phyloP scores from a whole-genome alignment of 2,113 vertebrate genomes.

The Pyxicephalus adspersus region DNA sequence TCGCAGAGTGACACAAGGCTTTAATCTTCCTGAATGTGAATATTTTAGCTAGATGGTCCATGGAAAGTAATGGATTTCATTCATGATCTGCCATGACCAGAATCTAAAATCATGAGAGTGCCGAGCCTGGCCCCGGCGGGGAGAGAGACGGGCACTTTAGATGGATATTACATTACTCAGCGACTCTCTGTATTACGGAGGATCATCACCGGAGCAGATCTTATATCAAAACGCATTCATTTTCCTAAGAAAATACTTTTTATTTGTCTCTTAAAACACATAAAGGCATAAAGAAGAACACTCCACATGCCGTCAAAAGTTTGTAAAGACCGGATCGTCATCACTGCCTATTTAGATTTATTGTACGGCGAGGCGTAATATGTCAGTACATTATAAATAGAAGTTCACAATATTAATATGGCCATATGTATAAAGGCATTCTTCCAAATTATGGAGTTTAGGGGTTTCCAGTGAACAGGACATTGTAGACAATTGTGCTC shows the following conservation, averaged over 20 bases:
- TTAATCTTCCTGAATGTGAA: constrained; percentile 41
- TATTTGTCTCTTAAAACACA: no score
- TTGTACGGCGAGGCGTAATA: no score
- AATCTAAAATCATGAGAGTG: constrained; percentile 18
- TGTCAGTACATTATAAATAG: no score
- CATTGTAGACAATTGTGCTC: no score
- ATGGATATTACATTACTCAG: not conserved
- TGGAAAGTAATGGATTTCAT: constrained; percentile 40
- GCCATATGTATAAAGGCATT: no score
- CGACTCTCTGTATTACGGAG: not conserved
- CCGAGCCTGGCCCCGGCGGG: not conserved
- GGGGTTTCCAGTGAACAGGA: no score
- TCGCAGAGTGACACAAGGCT: constrained; percentile 12
- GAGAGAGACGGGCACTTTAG: not conserved
- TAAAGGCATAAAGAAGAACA: no score
- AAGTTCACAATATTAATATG: no score
- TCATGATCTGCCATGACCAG: constrained; percentile 17
- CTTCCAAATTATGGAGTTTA: no score
- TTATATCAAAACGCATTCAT: not conserved
- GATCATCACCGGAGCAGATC: not conserved
- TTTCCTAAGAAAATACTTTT: not conserved
- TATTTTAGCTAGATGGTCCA: constrained; percentile 33
- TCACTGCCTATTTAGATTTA: no score
- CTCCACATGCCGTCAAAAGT: no score
- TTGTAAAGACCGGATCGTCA: no score